A percentile compares a stretch with the other conserved stretches of the same genome.
Evolutionary conservation across 2,888 invertebrate genomes (phyloP).

Genomic region (Serripes groenlandicus): DNA sequence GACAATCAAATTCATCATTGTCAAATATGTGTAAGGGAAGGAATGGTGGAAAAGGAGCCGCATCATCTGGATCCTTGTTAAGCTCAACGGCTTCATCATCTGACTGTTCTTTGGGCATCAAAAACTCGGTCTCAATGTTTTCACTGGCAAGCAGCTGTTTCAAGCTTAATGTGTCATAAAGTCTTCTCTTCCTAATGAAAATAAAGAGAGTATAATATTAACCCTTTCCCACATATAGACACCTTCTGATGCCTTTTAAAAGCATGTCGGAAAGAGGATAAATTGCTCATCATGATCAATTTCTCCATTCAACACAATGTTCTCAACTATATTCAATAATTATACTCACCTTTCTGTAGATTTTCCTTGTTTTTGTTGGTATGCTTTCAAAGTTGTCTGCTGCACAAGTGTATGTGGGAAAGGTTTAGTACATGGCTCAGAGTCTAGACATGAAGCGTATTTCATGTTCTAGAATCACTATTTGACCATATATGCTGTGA

Average conservation of each 20-base stretch:
- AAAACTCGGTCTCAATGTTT: constrained; percentile 79
- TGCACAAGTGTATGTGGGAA: too few species aligned
- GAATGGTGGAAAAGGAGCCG: constrained; percentile 86
- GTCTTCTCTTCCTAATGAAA: constrained; percentile 82
- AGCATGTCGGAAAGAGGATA: neutral
- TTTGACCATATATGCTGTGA: too few species aligned
- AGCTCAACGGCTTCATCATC: constrained; percentile 77
- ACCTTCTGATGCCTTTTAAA: neutral
- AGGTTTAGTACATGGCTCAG: too few species aligned
- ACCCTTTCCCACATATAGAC: neutral
- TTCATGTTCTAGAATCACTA: too few species aligned
- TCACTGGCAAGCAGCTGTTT: constrained; percentile 78
- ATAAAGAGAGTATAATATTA: constrained; percentile 7
- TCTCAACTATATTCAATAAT: too few species aligned
- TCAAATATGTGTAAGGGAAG: constrained; percentile 91
- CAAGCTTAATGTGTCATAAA: constrained; percentile 82
- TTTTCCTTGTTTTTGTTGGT: too few species aligned
- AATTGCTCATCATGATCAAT: neutral
- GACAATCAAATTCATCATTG: constrained; percentile 89
- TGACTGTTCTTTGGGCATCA: constrained; percentile 84
- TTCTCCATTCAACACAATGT: neutral
- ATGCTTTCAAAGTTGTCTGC: too few species aligned
- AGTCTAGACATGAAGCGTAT: too few species aligned
- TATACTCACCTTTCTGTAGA: too few species aligned
- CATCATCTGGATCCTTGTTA: constrained; percentile 81